phyloP scores from a whole-genome alignment of 2,888 invertebrate genomes.

The Oligia fasciuncula region DNA sequence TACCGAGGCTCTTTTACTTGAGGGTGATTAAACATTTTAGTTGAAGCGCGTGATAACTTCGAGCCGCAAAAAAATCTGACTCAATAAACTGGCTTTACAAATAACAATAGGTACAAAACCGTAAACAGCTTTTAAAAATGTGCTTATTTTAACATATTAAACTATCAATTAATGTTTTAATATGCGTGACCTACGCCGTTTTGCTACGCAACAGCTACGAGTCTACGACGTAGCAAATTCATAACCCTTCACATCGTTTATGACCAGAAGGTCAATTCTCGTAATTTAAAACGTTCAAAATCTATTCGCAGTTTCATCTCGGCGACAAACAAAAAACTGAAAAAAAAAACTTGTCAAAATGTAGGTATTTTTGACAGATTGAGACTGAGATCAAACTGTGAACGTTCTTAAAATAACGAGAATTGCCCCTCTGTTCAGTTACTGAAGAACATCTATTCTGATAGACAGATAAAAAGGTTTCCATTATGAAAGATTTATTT shows the following conservation, averaged over 20 bases:
- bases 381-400: no score
- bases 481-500: neutral
- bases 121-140: neutral
- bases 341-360: no score
- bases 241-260: neutral
- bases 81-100: neutral
- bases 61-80: neutral
- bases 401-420: no score
- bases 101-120: neutral
- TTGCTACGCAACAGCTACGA: slow-evolving; percentile 5
- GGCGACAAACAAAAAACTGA: no score
- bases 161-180: neutral
- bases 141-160: neutral
- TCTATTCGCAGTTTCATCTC: no score
- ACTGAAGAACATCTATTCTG: neutral
- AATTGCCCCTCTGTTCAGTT: neutral
- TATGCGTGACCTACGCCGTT: neutral
- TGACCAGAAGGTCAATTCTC: neutral
- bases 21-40: neutral
- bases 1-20: slow-evolving; percentile 1
- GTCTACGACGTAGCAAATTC: slow-evolving; percentile 20
- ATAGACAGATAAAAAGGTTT: slow-evolving; percentile 3
- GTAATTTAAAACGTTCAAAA: no score
- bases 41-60: neutral
- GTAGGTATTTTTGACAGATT: no score